Evolutionary conservation across 2,113 vertebrate species (phyloP).

Genomic region (Percopsis transmontana): DNA sequence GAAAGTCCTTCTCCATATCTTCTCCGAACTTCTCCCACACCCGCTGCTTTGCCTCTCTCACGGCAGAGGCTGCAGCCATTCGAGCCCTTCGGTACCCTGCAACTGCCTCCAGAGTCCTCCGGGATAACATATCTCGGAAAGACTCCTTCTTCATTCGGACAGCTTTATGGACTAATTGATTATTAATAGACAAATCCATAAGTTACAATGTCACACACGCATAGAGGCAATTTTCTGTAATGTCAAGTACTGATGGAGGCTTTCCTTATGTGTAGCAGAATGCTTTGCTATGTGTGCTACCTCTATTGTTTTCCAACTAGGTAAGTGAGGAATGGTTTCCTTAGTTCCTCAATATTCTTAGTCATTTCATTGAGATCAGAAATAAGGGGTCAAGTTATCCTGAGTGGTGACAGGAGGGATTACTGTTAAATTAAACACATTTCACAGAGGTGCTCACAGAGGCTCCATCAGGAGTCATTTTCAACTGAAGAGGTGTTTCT

Average conservation of each 20-base stretch:
- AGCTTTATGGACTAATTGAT: slow-evolving; percentile 20
- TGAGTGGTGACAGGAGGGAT: neutral
- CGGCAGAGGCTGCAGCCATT: too few relatives aligned
- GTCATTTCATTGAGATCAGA: neutral
- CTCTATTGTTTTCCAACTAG: neutral
- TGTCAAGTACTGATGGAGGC: neutral
- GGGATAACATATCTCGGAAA: too few relatives aligned
- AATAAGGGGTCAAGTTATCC: neutral
- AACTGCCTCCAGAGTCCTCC: too few relatives aligned
- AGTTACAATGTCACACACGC: slow-evolving; percentile 6
- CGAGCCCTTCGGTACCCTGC: too few relatives aligned
- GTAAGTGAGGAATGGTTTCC: neutral
- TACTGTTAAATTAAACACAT: neutral
- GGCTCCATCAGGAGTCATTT: neutral
- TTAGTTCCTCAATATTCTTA: too few relatives aligned
- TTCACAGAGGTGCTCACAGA: too few relatives aligned
- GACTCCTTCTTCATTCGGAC: too few relatives aligned
- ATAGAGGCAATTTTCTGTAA: neutral
- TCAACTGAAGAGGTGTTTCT: neutral
- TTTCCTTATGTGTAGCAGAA: neutral
- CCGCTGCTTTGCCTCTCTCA: too few relatives aligned
- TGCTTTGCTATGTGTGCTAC: neutral
- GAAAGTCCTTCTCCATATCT: too few relatives aligned
- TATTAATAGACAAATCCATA: slow-evolving; percentile 13
- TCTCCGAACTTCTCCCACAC: too few relatives aligned